Percentiles rank a stretch among this genome's conserved stretches.
Evolutionary conservation across 2,888 invertebrate species (phyloP).

Genomic region (Sinotaia quadrata): DNA sequence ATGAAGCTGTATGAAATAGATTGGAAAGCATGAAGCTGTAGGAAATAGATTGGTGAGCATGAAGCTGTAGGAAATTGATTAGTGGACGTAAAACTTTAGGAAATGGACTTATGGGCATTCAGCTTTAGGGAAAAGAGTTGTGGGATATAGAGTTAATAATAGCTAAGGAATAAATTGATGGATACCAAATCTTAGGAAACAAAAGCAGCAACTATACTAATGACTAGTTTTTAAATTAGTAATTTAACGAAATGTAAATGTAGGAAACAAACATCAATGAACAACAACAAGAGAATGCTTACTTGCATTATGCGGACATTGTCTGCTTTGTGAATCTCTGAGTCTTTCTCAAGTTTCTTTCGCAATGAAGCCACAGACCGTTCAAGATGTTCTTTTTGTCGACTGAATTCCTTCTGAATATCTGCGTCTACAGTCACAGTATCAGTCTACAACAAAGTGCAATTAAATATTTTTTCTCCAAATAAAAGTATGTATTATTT

Average conservation of each 20-base stretch:
- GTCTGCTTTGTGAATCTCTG: constrained; percentile 74
- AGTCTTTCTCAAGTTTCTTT: constrained; percentile 73
- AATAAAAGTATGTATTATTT: background rate
- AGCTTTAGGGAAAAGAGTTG: no score
- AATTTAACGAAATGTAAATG: background rate
- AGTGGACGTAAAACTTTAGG: no score
- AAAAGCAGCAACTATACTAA: no score
- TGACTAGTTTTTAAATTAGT: no score
- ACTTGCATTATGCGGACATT: constrained; percentile 80
- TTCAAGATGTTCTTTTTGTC: constrained; percentile 88
- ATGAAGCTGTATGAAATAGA: no score
- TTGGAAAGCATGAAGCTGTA: no score
- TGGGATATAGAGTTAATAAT: no score
- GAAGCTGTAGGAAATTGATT: no score
- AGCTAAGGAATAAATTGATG: no score
- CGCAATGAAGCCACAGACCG: constrained; percentile 77
- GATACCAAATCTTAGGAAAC: no score
- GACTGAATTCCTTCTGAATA: constrained; percentile 74
- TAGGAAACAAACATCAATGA: background rate
- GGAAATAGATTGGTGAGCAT: no score
- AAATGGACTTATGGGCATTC: no score
- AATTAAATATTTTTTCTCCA: background rate
- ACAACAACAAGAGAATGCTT: constrained; percentile 25
- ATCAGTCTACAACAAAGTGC: constrained; percentile 56
- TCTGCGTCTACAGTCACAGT: constrained; percentile 72